Evolutionary conservation across 2,888 invertebrate genomes (phyloP).

Genomic region (Lutraria lutraria): DNA sequence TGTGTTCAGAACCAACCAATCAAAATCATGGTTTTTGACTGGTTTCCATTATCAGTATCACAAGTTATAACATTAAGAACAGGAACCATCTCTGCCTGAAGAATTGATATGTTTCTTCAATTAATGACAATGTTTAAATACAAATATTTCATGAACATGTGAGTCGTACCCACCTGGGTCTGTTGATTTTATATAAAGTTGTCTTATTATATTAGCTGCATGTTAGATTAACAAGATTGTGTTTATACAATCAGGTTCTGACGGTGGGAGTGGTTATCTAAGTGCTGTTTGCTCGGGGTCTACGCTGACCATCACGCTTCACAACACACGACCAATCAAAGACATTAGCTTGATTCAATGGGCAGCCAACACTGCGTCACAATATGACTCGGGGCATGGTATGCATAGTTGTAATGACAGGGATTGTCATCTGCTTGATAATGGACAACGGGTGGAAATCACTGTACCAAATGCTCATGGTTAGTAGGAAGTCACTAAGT

Average conservation of each 20-base stretch:
- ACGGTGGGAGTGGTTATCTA: conserved; percentile 77
- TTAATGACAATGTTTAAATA: too few species aligned
- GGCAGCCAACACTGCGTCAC: conserved; percentile 67
- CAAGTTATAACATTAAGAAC: too few species aligned
- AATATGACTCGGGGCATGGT: conserved; percentile 59
- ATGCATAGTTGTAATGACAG: conserved; percentile 72
- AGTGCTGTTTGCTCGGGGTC: conserved; percentile 73
- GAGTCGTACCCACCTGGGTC: too few species aligned
- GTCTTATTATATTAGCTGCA: too few species aligned
- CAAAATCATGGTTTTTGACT: too few species aligned
- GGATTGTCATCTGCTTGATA: conserved; percentile 70
- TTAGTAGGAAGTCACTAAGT: conserved; percentile 23
- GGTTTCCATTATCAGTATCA: too few species aligned
- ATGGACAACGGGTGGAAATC: conserved; percentile 71
- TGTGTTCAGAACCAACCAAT: too few species aligned
- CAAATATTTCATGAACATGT: too few species aligned
- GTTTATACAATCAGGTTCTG: conserved; percentile 65
- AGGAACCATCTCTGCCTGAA: too few species aligned
- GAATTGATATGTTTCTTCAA: too few species aligned
- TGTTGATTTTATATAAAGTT: too few species aligned
- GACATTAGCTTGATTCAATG: conserved; percentile 72
- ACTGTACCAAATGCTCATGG: conserved; percentile 73
- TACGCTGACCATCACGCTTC: conserved; percentile 72
- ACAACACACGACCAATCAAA: conserved; percentile 72
- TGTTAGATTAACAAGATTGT: neutral